Conservation (phyloP, 2,888 invertebrate genomes). For the Platerodrilus igneus region DNA sequence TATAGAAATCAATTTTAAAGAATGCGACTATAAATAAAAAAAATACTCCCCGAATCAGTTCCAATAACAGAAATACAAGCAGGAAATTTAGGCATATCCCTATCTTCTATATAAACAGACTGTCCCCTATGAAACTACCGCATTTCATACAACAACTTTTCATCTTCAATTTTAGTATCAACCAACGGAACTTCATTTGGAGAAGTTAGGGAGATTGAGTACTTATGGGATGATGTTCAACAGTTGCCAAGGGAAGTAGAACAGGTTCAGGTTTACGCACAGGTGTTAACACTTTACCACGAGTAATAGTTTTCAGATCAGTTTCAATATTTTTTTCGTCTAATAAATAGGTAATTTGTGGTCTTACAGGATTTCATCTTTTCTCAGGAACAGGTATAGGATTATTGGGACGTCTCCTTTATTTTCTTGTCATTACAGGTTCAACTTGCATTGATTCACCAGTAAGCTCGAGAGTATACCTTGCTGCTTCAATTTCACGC, state of each 20-base stretch:
- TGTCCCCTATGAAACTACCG: constrained; percentile 95
- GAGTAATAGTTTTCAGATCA: constrained; percentile 75
- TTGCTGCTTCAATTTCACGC: constrained; percentile 82
- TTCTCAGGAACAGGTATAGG: constrained; percentile 86
- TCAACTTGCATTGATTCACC: constrained; percentile 89
- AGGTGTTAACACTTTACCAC: constrained; percentile 54
- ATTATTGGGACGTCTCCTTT: constrained; percentile 89
- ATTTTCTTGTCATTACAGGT: constrained; percentile 90
- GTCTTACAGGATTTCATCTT: constrained; percentile 76
- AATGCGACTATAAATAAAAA: constrained; percentile 2
- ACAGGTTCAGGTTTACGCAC: constrained; percentile 55
- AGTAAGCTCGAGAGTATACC: constrained; percentile 82
- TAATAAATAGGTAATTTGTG: constrained; percentile 79
- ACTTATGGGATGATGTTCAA: no score
- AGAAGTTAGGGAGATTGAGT: no score
- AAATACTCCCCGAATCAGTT: constrained; percentile 71
- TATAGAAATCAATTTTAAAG: constrained; percentile 1
- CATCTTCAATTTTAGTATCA: constrained; percentile 91
- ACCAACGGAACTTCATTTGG: constrained; percentile 49
- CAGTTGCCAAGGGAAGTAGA: constrained; percentile 34
- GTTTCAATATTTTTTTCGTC: constrained; percentile 86
- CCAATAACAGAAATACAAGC: constrained; percentile 90
- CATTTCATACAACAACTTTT: constrained; percentile 87
- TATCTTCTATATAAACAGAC: constrained; percentile 83
- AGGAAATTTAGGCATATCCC: constrained; percentile 77